These are phyloP conservation scores for Strix uralensis DNA, from an alignment of 2,113 vertebrate genomes.

Conservation along the genomic window DNA sequence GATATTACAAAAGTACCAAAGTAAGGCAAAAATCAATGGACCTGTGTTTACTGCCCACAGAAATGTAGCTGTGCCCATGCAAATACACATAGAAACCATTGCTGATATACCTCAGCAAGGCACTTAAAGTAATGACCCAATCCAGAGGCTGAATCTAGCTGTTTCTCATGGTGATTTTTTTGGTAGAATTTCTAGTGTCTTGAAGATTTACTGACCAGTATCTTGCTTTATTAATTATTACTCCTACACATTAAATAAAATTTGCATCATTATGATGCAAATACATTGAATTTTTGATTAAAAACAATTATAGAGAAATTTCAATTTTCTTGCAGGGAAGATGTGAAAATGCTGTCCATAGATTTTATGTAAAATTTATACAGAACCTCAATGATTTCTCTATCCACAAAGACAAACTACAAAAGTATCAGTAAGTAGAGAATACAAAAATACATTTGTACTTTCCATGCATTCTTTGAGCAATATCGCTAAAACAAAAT, in stretches of 20 bases:
- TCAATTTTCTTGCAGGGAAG: background rate
- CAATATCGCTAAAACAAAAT: background rate
- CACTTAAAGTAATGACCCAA: background rate
- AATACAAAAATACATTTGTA: background rate
- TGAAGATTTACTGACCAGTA: background rate
- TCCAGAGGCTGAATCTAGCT: background rate
- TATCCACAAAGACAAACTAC: background rate
- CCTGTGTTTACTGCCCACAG: background rate
- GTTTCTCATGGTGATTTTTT: background rate
- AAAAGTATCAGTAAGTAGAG: background rate
- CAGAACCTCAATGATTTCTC: background rate
- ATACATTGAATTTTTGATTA: background rate
- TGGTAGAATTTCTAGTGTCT: background rate
- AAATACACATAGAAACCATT: background rate
- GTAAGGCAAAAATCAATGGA: background rate
- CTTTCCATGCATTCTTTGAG: background rate
- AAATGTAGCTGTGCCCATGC: background rate
- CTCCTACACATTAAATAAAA: background rate
- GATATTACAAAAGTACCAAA: background rate
- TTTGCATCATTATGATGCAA: background rate
- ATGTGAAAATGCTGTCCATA: background rate
- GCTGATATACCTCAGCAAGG: background rate
- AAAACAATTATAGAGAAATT: background rate
- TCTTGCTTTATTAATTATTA: background rate
- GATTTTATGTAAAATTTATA: background rate